Evolutionary conservation across 1,140 invertebrate species (phyloP).

Genomic region (Apis mellifera): DNA sequence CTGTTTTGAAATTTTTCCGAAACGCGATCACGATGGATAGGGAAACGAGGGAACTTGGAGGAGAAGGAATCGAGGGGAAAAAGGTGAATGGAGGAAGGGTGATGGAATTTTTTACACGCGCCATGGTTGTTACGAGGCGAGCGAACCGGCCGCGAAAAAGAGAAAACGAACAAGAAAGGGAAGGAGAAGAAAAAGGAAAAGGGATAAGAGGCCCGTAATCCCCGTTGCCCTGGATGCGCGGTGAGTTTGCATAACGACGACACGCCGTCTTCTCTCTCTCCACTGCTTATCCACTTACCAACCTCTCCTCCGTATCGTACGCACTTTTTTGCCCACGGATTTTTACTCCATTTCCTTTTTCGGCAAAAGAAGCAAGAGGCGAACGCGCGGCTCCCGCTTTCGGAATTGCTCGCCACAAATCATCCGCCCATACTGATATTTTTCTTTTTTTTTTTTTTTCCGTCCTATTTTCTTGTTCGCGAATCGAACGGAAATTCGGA

Average conservation of each 20-base stretch:
- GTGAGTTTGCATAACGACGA: conserved; percentile 43
- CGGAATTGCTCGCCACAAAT: background rate
- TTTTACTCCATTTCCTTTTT: conserved; percentile 26
- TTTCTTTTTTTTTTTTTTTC: background rate
- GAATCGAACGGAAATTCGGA: background rate
- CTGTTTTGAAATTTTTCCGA: background rate
- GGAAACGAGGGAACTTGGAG: background rate
- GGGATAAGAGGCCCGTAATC: conserved; percentile 7
- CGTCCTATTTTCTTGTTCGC: background rate
- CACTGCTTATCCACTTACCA: conserved; percentile 45
- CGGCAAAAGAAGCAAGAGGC: background rate
- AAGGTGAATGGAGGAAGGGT: background rate
- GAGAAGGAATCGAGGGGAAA: background rate
- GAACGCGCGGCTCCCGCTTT: background rate
- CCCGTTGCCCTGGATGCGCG: conserved; percentile 6
- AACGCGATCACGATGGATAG: background rate
- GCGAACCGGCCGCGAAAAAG: conserved; percentile 12
- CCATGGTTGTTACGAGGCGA: background rate
- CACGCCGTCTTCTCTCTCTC: background rate
- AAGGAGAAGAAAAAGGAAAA: background rate
- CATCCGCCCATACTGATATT: background rate
- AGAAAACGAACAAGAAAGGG: conserved; percentile 8
- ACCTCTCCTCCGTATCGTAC: conserved; percentile 6
- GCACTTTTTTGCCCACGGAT: conserved; percentile 15
- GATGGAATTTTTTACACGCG: conserved; percentile 30